Conservation (phyloP, 2,888 invertebrate genomes). For the Ptycholaimellus sp. region DNA sequence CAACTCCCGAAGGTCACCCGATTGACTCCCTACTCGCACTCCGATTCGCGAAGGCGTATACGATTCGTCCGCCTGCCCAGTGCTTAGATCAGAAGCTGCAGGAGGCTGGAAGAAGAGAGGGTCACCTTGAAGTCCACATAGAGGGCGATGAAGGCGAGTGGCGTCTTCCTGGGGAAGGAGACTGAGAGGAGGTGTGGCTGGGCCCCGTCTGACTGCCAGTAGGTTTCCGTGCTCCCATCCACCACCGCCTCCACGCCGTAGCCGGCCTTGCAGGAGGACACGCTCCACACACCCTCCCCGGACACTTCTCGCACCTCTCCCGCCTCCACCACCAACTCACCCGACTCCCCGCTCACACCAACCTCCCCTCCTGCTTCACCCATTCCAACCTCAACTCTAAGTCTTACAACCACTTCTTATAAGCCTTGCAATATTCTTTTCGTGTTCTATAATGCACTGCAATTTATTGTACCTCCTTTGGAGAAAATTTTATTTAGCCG, state of each 20-base stretch:
- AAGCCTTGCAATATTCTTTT: too few species aligned
- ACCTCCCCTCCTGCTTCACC: conserved; percentile 46
- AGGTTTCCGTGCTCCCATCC: conserved; percentile 82
- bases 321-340: conserved; percentile 3
- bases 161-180: conserved; percentile 36
- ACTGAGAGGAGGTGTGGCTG: conserved; percentile 90
- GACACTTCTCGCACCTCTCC: conserved; percentile 52
- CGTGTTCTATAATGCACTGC: too few species aligned
- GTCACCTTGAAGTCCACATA: conserved; percentile 94
- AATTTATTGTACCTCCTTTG: too few species aligned
- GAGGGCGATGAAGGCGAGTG: conserved; percentile 75
- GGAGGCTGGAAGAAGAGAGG: too few species aligned
- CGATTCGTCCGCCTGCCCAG: conserved; percentile 90
- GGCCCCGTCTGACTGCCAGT: conserved; percentile 98
- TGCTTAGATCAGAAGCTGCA: too few species aligned
- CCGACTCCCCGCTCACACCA: not conserved
- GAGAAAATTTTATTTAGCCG: too few species aligned
- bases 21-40: conserved; percentile 73
- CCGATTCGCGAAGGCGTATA: conserved; percentile 96
- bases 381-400: too few species aligned
- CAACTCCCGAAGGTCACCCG: conserved; percentile 81
- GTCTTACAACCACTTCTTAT: too few species aligned
- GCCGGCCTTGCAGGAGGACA: conserved; percentile 93
- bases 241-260: conserved; percentile 89
- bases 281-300: conserved; percentile 78